These are phyloP conservation scores for Caenorhabditis japonica DNA, from an alignment of 2,888 invertebrate genomes.

Conservation along the genomic window DNA sequence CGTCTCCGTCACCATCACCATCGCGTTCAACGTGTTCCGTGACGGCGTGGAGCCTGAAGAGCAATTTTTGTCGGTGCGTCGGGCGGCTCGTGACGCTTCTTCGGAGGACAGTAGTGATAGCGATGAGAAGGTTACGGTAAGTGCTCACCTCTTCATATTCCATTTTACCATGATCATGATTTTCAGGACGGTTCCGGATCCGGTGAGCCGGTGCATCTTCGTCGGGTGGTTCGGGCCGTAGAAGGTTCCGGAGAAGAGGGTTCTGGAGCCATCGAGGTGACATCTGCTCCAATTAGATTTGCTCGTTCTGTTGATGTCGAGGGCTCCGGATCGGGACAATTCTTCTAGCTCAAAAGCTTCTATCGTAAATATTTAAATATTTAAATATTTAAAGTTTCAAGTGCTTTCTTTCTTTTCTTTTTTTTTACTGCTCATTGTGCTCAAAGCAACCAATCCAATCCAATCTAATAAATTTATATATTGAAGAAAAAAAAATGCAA, in stretches of 20 bases:
- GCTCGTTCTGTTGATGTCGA: slow-evolving; percentile 39
- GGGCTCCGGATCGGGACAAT: slow-evolving; percentile 48
- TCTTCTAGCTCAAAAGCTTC: too few relatives aligned
- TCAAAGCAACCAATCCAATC: too few relatives aligned
- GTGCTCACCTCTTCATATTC: background rate
- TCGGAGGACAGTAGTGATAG: slow-evolving; percentile 32
- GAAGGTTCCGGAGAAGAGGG: slow-evolving; percentile 31
- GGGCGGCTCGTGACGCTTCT: slow-evolving; percentile 23
- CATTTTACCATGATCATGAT: background rate
- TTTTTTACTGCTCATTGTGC: slow-evolving; percentile 7
- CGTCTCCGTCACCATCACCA: slow-evolving; percentile 29
- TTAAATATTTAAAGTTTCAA: too few relatives aligned
- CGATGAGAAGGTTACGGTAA: slow-evolving; percentile 33
- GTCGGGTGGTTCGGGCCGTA: slow-evolving; percentile 37
- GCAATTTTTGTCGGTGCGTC: slow-evolving; percentile 37
- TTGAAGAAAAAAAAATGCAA: too few relatives aligned
- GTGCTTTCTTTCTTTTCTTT: background rate
- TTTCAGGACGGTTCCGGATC: slow-evolving; percentile 51
- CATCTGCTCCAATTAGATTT: slow-evolving; percentile 39
- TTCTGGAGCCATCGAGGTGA: slow-evolving; percentile 21
- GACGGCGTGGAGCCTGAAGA: slow-evolving; percentile 34
- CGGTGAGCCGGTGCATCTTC: slow-evolving; percentile 18
- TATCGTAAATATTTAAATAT: too few relatives aligned
- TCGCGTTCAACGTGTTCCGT: slow-evolving; percentile 49
- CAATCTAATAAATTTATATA: slow-evolving; percentile 40